A percentile compares a stretch with the other conserved stretches of the same genome.
Evolutionary conservation across 2,113 vertebrate species (phyloP).

Genomic region (Forbesichthys agassizii): DNA sequence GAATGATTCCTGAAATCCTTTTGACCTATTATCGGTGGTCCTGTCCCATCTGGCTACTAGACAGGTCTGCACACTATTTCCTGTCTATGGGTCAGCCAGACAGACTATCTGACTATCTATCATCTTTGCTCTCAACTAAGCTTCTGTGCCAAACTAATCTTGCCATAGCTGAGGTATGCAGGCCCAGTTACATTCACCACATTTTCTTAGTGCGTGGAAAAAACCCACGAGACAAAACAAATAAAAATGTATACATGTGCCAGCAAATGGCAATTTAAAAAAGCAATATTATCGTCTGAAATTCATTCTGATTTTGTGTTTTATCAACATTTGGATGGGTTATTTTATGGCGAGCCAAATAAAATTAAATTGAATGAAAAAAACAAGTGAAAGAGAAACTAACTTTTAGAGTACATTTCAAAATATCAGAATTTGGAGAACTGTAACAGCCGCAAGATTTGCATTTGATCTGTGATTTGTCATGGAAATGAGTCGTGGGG

Average conservation of each 20-base stretch:
- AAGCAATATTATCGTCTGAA: constrained; percentile 18
- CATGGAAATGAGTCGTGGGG: too few species aligned
- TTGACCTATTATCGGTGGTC: too few species aligned
- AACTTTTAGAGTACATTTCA: too few species aligned
- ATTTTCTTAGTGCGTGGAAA: constrained; percentile 13
- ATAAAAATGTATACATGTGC: constrained; percentile 36
- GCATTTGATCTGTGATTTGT: too few species aligned
- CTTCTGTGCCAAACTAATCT: constrained; percentile 30
- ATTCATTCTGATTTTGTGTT: constrained; percentile 30
- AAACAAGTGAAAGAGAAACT: too few species aligned
- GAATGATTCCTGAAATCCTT: too few species aligned
- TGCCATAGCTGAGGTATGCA: constrained; percentile 19
- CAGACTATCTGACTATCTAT: neutral
- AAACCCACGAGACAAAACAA: constrained; percentile 19
- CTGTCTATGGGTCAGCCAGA: too few species aligned
- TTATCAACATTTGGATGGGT: too few species aligned
- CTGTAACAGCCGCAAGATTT: too few species aligned
- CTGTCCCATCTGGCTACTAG: too few species aligned
- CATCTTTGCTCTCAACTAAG: neutral
- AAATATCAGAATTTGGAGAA: too few species aligned
- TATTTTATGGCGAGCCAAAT: neutral
- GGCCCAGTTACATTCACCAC: constrained; percentile 27
- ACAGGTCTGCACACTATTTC: too few species aligned
- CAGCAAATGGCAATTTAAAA: constrained; percentile 26
- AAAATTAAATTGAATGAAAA: neutral